phyloP scores from a whole-genome alignment of 2,113 vertebrate genomes.

The Phainopepla nitens region DNA sequence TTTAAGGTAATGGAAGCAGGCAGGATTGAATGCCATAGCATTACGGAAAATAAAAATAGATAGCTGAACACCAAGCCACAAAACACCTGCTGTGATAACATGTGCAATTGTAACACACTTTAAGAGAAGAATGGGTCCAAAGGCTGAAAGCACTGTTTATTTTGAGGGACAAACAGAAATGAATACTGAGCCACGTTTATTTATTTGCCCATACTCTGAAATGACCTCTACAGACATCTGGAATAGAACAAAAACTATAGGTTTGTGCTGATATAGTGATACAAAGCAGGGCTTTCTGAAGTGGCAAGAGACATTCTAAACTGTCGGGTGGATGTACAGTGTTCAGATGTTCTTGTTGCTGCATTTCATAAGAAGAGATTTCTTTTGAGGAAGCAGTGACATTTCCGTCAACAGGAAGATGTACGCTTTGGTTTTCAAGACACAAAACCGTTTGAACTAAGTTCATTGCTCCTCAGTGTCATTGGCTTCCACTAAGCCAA shows the following conservation, averaged over 20 bases:
- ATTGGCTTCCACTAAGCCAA: not conserved
- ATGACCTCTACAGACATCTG: not conserved
- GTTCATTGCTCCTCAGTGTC: not conserved
- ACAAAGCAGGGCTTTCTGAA: not conserved
- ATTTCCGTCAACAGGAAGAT: not conserved
- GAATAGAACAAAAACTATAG: not conserved
- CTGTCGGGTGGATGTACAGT: not conserved
- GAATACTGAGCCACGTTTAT: not conserved
- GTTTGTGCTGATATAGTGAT: not conserved
- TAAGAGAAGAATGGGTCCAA: not conserved
- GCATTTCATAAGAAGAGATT: not conserved
- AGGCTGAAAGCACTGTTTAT: not conserved
- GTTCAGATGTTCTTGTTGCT: not conserved
- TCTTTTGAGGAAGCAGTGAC: not conserved
- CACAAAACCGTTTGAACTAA: not conserved
- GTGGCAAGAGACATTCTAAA: not conserved
- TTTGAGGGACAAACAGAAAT: not conserved
- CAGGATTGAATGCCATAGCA: not conserved
- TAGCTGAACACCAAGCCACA: not conserved
- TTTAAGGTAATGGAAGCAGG: not conserved
- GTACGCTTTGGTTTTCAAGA: not conserved
- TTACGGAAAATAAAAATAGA: not conserved
- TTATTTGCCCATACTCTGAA: not conserved
- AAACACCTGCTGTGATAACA: not conserved
- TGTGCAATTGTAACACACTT: not conserved